Conservation (phyloP, 92 coral and sea anemone genomes). For the Phymanthus crucifer region DNA sequence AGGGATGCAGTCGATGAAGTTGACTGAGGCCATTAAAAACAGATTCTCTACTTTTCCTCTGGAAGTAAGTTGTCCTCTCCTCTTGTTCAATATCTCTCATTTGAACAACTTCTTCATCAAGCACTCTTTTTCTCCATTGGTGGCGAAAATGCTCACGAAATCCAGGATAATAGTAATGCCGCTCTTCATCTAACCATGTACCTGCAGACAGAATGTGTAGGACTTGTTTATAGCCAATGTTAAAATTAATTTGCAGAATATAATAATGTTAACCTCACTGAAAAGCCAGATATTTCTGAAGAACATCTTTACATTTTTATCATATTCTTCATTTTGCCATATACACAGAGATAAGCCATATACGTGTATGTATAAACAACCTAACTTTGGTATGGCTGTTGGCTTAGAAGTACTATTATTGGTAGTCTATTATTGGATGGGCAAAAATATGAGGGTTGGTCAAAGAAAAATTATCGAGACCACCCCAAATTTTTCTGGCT, state of each 20-base stretch:
- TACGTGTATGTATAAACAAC: not conserved
- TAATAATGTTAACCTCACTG: not conserved
- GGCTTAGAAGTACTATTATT: constrained; percentile 4
- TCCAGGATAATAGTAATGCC: constrained; percentile 70
- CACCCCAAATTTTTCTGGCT: too few species aligned
- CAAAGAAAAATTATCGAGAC: not conserved
- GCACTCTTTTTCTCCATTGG: constrained; percentile 47
- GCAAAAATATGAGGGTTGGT: not conserved
- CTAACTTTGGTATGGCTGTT: not conserved
- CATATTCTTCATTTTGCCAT: not conserved
- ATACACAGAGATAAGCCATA: not conserved
- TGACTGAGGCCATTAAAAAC: constrained; percentile 62
- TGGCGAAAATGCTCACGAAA: constrained; percentile 55
- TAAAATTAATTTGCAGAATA: not conserved
- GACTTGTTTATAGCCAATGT: not conserved
- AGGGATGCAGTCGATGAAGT: constrained; percentile 51
- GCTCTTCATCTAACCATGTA: constrained; percentile 50
- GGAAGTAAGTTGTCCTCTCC: constrained; percentile 56
- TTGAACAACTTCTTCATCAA: constrained; percentile 46
- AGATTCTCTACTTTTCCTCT: constrained; percentile 52
- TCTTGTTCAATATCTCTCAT: constrained; percentile 67
- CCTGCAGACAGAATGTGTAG: constrained; percentile 31
- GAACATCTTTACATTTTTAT: not conserved
- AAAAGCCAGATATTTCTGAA: not conserved
- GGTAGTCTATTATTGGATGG: not conserved